Conservation (phyloP, 2,888 invertebrate species). For the Drosophila meridionalis region DNA sequence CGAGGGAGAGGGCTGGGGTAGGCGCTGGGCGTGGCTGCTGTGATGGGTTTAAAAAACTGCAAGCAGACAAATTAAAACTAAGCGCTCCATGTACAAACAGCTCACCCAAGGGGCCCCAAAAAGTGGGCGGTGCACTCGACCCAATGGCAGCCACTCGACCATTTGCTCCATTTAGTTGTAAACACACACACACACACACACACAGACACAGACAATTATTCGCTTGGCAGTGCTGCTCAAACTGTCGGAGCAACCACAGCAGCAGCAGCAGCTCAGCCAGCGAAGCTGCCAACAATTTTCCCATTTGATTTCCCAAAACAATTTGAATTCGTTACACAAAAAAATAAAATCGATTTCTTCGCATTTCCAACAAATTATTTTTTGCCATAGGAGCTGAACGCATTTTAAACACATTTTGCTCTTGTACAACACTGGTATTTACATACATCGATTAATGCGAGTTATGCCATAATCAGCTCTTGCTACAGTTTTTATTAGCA, state of each 20-base stretch:
- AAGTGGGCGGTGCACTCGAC: slow-evolving; percentile 52
- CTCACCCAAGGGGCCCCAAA: slow-evolving; percentile 16
- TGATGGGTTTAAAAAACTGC: slow-evolving; percentile 52
- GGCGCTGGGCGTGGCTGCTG: neutral
- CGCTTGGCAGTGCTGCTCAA: slow-evolving; percentile 40
- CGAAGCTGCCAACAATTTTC: slow-evolving; percentile 32
- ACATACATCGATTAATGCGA: neutral
- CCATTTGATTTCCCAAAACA: slow-evolving; percentile 35
- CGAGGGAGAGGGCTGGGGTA: no score
- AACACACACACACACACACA: slow-evolving; percentile 31
- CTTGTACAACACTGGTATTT: neutral
- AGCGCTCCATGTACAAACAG: slow-evolving; percentile 73
- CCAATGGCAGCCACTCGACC: slow-evolving; percentile 75
- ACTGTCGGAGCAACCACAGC: slow-evolving; percentile 60
- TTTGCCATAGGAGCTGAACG: neutral
- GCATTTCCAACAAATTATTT: slow-evolving; percentile 11
- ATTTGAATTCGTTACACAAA: slow-evolving; percentile 14
- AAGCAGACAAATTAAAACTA: slow-evolving; percentile 78
- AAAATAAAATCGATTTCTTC: slow-evolving; percentile 28
- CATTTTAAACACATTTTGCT: neutral
- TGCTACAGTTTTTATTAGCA: neutral
- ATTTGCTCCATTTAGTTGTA: slow-evolving; percentile 74
- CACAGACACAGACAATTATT: slow-evolving; percentile 3
- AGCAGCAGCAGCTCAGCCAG: slow-evolving; percentile 8
- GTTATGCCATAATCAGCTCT: neutral